Evolutionary conservation across 2,113 vertebrate genomes (phyloP).

Genomic region (Gavia stellata): DNA sequence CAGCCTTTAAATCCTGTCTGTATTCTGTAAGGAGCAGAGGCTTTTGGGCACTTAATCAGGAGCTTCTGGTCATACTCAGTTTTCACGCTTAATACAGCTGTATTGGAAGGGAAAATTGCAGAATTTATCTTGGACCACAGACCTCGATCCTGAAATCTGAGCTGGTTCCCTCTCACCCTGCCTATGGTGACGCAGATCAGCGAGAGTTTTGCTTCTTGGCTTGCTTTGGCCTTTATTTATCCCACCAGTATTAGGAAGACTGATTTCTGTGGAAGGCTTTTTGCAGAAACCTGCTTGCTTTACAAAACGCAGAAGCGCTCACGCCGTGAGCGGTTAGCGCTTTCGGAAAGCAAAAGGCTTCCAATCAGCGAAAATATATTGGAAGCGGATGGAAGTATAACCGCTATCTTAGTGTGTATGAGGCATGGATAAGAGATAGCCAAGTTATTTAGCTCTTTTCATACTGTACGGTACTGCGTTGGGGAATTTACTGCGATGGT

Average conservation of each 20-base stretch:
- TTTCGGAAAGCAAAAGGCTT: neutral
- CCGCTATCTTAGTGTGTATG: fast-evolving
- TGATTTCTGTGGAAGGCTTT: neutral
- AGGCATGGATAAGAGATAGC: neutral
- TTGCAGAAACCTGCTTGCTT: neutral
- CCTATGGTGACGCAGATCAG: neutral
- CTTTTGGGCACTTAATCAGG: neutral
- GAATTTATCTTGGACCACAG: neutral
- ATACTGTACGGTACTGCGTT: fast-evolving
- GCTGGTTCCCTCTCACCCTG: neutral
- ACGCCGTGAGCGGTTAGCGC: neutral
- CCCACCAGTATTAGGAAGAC: neutral
- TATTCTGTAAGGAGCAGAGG: neutral
- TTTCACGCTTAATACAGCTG: neutral
- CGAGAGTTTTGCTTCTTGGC: neutral
- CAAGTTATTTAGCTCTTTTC: neutral
- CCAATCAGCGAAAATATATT: neutral
- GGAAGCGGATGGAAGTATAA: neutral
- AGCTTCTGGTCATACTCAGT: neutral
- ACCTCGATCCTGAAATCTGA: neutral
- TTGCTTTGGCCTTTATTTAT: neutral
- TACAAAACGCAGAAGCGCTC: neutral
- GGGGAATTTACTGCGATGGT: neutral
- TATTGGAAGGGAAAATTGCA: neutral
- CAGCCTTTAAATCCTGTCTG: neutral